phyloP scores from a whole-genome alignment of 2,888 invertebrate genomes.

The Tipula lateralis region DNA sequence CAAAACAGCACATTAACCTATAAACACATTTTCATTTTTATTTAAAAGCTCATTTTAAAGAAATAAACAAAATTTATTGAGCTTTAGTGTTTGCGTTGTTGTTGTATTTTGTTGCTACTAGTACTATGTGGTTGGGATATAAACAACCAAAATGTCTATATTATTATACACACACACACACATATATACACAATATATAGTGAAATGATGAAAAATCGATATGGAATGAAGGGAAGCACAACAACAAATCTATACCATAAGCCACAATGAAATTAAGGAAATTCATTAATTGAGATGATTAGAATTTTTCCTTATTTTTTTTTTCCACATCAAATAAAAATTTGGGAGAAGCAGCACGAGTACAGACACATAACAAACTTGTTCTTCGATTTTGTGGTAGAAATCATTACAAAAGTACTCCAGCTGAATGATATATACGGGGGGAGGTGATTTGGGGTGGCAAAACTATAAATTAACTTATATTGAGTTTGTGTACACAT shows the following conservation, averaged over 20 bases:
- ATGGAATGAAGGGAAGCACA: neutral
- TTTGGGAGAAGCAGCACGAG: neutral
- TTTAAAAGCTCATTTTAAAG: slow-evolving; percentile 24
- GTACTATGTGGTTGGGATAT: neutral
- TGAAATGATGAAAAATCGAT: slow-evolving; percentile 19
- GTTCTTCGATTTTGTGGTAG: neutral
- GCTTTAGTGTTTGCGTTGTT: neutral
- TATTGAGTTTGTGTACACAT: neutral
- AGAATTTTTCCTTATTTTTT: slow-evolving; percentile 13
- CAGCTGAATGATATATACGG: neutral
- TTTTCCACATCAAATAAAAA: neutral
- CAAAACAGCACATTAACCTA: slow-evolving; percentile 24
- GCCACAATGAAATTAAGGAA: slow-evolving; percentile 19
- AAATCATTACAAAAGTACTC: neutral
- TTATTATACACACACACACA: neutral
- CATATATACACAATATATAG: neutral
- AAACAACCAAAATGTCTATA: neutral
- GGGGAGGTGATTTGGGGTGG: neutral
- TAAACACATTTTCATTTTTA: slow-evolving; percentile 24
- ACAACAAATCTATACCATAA: neutral
- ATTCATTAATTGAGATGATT: slow-evolving; percentile 24
- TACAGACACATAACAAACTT: neutral
- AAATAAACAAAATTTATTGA: slow-evolving; percentile 11
- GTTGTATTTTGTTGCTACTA: neutral
- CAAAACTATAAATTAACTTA: slow-evolving; percentile 12